These are phyloP conservation scores for Geococcyx californianus DNA, from an alignment of 2,113 vertebrate species.

Conservation along the genomic window DNA sequence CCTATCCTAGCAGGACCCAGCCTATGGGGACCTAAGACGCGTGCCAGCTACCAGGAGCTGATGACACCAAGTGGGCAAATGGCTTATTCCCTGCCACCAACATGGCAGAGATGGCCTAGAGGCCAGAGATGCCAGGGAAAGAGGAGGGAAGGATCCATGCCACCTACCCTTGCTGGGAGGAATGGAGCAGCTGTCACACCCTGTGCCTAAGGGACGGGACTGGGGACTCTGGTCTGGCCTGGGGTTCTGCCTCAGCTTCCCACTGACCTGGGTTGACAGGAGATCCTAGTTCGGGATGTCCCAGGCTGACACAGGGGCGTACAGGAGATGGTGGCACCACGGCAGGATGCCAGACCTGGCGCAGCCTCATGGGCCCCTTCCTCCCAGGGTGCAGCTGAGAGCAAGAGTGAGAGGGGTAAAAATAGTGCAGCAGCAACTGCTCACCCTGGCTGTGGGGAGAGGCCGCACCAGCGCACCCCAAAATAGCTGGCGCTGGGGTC, in stretches of 20 bases:
- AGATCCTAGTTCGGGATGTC: fast-evolving
- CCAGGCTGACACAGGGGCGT: background rate
- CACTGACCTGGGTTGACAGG: fast-evolving
- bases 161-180: background rate
- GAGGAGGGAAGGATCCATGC: background rate
- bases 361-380: background rate
- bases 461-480: background rate
- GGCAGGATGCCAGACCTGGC: background rate
- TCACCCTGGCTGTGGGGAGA: background rate
- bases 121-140: background rate
- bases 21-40: background rate
- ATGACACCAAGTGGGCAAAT: background rate
- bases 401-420: background rate
- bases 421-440: background rate
- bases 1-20: background rate
- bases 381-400: background rate
- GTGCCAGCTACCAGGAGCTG: fast-evolving
- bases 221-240: background rate
- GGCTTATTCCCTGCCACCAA: background rate
- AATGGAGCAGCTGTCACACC: fast-evolving
- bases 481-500: background rate
- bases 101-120: background rate
- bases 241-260: background rate
- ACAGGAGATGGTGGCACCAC: fast-evolving
- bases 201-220: fast-evolving